Evolutionary conservation across 2,113 vertebrate genomes (phyloP).

Genomic region (Beaufortia kweichowensis): DNA sequence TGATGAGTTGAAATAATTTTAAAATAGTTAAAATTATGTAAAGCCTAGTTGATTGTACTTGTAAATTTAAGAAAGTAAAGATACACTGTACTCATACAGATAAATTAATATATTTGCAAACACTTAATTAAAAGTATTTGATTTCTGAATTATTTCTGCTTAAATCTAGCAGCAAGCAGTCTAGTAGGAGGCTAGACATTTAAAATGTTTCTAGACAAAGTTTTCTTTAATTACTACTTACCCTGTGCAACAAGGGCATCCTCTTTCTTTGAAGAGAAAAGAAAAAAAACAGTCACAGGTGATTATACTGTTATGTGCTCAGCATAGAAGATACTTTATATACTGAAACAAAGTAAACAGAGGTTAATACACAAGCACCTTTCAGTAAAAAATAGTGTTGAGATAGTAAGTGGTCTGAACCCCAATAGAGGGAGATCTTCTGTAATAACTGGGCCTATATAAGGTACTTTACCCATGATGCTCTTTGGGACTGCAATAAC

Average conservation of each 20-base stretch:
- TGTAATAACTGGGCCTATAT: not conserved
- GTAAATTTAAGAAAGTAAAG: too few relatives aligned
- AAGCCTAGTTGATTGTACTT: too few relatives aligned
- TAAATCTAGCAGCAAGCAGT: not conserved
- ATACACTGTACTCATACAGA: too few relatives aligned
- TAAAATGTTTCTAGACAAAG: conserved; percentile 10
- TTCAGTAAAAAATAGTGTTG: not conserved
- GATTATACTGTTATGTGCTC: conserved; percentile 58
- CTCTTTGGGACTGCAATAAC: not conserved
- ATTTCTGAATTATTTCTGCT: not conserved
- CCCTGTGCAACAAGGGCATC: conserved; percentile 63
- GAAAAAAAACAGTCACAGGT: conserved; percentile 60
- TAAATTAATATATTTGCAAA: not conserved
- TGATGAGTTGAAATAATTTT: too few relatives aligned
- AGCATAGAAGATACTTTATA: conserved; percentile 13
- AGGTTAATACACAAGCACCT: conserved; percentile 34
- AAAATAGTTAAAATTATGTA: too few relatives aligned
- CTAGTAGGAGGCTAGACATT: not conserved
- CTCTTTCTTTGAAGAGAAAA: conserved; percentile 74
- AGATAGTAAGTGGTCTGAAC: not conserved
- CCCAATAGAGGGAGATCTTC: not conserved
- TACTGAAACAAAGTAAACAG: conserved; percentile 45
- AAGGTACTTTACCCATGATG: not conserved
- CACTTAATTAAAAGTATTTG: not conserved
- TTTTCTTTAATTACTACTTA: conserved; percentile 65